Evolutionary conservation across 1,140 invertebrate genomes (phyloP).

Genomic region (Xylocopa sonorina): DNA sequence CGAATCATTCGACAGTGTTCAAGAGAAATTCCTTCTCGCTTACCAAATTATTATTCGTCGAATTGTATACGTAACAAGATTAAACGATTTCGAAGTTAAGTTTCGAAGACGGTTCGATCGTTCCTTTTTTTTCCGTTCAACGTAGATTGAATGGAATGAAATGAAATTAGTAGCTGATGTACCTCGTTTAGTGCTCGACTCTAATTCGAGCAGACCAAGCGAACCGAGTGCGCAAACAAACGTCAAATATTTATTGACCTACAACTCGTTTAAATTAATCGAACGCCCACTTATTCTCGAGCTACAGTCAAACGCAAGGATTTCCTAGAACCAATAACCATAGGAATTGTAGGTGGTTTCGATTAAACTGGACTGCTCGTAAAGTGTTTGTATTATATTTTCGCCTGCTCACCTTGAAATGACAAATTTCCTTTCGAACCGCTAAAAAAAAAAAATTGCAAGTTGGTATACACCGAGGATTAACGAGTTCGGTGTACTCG

Average conservation of each 20-base stretch:
- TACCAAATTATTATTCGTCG: too few species aligned
- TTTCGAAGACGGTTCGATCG: background rate
- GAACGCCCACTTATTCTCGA: background rate
- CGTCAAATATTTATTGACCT: background rate
- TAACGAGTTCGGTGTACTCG: too few species aligned
- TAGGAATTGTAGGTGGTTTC: background rate
- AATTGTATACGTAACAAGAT: too few species aligned
- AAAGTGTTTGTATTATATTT: too few species aligned
- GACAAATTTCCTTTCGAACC: too few species aligned
- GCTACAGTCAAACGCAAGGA: background rate
- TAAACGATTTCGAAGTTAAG: too few species aligned
- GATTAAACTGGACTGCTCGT: too few species aligned
- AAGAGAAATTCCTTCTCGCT: background rate
- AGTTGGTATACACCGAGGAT: too few species aligned
- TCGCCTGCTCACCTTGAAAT: background rate
- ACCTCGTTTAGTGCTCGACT: background rate
- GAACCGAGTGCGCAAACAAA: background rate
- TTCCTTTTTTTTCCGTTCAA: background rate
- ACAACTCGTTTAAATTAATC: background rate
- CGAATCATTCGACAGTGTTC: background rate
- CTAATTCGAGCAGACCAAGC: background rate
- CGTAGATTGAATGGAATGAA: too few species aligned
- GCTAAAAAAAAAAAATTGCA: too few species aligned
- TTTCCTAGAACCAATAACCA: too few species aligned
- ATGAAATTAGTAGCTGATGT: background rate